Evolutionary conservation across 2,797 vertebrate species (phyloP).

Genomic region (Dromococcyx pavoninus): DNA sequence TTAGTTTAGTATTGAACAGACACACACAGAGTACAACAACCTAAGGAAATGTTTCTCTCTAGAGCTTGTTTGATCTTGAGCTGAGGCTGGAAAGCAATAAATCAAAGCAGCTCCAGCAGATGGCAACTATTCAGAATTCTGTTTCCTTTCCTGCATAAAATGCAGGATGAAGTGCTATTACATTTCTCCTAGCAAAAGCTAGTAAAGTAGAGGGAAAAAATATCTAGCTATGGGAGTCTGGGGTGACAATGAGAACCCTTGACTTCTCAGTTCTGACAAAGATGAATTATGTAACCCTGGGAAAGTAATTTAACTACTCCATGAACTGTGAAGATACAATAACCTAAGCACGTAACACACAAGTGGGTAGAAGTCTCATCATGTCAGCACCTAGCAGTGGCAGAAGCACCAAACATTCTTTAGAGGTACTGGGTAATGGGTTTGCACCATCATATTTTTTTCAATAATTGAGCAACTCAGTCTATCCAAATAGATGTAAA

Average conservation of each 20-base stretch:
- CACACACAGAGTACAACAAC: neutral
- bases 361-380: neutral
- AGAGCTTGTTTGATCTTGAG: slow-evolving; percentile 24
- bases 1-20: neutral
- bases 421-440: neutral
- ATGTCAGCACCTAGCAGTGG: neutral
- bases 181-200: neutral
- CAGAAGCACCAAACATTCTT: neutral
- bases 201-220: neutral
- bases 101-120: slow-evolving; percentile 38
- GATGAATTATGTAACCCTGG: neutral
- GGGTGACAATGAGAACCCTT: neutral
- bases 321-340: slow-evolving; percentile 13
- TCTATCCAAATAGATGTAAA: neutral
- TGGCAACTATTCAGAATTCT: slow-evolving; percentile 34
- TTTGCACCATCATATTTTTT: neutral
- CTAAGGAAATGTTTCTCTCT: slow-evolving; percentile 13
- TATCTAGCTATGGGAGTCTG: neutral
- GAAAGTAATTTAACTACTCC: slow-evolving; percentile 20
- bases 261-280: neutral
- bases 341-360: neutral
- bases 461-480: neutral
- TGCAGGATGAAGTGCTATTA: neutral
- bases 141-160: neutral
- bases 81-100: slow-evolving; percentile 26